Percentiles rank a stretch among this genome's conserved stretches.
These are phyloP conservation scores for Gadus chalcogrammus DNA, from an alignment of 2,113 vertebrate genomes.

Conservation along the genomic window DNA sequence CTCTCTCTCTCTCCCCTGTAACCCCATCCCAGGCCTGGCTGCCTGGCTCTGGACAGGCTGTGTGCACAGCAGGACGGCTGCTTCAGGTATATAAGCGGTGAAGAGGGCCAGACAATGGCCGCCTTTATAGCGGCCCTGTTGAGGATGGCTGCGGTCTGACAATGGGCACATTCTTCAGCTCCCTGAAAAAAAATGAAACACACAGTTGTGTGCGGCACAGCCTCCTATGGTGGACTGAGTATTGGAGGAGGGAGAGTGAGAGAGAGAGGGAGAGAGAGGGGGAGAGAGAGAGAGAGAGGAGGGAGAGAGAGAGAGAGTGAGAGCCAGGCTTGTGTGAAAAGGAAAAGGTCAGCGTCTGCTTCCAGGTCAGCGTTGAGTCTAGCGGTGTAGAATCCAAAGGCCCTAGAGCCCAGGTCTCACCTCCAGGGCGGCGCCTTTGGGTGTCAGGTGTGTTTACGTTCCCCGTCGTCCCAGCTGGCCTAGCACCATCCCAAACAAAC, in stretches of 20 bases:
- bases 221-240: constrained; percentile 46
- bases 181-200: constrained; percentile 70
- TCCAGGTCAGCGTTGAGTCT: not conserved
- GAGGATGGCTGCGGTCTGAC: constrained; percentile 70
- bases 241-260: constrained; percentile 17
- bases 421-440: constrained; percentile 31
- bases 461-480: constrained; percentile 1
- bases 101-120: constrained; percentile 56
- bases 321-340: not conserved
- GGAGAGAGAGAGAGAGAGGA: not conserved
- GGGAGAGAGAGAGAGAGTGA: not conserved
- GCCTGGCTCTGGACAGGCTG: constrained; percentile 65
- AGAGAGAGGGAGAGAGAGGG: not conserved
- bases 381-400: too few species aligned
- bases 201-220: constrained; percentile 47
- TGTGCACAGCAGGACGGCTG: constrained; percentile 58
- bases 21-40: constrained; percentile 57
- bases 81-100: constrained; percentile 12
- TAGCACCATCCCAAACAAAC: too few species aligned
- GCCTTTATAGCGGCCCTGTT: constrained; percentile 73
- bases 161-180: constrained; percentile 77
- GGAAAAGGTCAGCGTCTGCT: not conserved
- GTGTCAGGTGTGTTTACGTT: constrained; percentile 52
- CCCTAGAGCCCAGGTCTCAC: not conserved
- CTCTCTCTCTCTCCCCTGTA: constrained; percentile 49